Base-by-base conservation (phyloP, 1,140 invertebrate genomes). In the Anagrus nilaparvatae region DNA sequence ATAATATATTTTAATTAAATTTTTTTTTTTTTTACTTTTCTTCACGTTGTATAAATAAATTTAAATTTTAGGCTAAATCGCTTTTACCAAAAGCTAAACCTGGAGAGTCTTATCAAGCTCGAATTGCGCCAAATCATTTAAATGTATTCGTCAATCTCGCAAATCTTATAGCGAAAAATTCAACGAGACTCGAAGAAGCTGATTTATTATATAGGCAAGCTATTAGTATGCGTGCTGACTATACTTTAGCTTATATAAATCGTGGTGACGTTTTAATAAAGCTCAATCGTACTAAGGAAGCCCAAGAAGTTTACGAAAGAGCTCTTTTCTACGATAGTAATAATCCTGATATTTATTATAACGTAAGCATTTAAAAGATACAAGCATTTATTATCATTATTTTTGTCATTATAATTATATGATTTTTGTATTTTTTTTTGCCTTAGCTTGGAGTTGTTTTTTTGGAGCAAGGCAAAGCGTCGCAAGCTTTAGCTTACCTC, bases 341-440 rank as follows among this genome's bases (percentile, higher is more conserved):
- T 52, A 96, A 97, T 73, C 89, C 94, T 3, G 94, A 97, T 63
- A 92, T 97, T 54, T 94, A 96, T 67, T 97, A 97, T 58, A 97
- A 97, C 69, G 87, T 91, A 69, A 78, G 77, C 75, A 47, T n/a
- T n/a, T n/a, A n/a, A n/a, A n/a, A n/a, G n/a, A n/a, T n/a, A n/a
- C n/a, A 25, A 25, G 24, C 24, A 7, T 25, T 25, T 25, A 7
- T 7, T 25, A 25, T 25, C 6, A 25, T n/a, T n/a, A n/a, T 12
- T 7, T 5, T 25, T 12, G 24, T 12, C 24, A 5, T 7, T 25
- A 7, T 7, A 25, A 25, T 25, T 5, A 5, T 12, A 25, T 25
- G 24, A 12, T 25, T 17, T 33, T 20, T 13, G 30, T 13, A 10
- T 33, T 31, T 20, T 14, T 27, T 7, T 36, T 45, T 32, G 34